Conservation (phyloP, 1,140 invertebrate species). For the Popillia japonica region DNA sequence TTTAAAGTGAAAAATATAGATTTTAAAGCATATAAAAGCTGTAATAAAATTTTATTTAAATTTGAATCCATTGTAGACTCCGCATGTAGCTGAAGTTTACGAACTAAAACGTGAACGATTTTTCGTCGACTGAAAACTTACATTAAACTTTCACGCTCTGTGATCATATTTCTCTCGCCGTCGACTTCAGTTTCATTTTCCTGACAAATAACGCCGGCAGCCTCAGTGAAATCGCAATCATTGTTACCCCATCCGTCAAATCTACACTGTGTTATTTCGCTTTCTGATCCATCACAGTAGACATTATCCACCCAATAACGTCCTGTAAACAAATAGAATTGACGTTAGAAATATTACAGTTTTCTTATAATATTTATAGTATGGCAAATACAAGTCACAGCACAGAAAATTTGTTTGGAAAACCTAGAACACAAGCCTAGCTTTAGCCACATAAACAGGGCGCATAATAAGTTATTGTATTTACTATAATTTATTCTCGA, state of each 20-base stretch:
- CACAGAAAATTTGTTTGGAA: no score
- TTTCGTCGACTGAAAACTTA: slow-evolving; percentile 27
- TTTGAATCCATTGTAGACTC: neutral
- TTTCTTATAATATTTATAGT: no score
- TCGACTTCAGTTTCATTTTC: slow-evolving; percentile 47
- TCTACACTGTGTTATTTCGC: slow-evolving; percentile 73
- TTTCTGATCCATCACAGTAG: slow-evolving; percentile 83
- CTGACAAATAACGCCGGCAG: slow-evolving; percentile 82
- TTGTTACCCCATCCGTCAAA: slow-evolving; percentile 85
- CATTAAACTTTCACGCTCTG: slow-evolving; percentile 36
- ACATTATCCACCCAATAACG: slow-evolving; percentile 91
- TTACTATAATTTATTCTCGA: no score
- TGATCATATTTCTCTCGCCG: slow-evolving; percentile 32
- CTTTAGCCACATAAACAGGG: no score
- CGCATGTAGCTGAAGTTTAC: neutral
- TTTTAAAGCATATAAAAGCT: neutral
- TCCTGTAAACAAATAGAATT: slow-evolving; percentile 61
- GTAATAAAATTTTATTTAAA: slow-evolving; percentile 4
- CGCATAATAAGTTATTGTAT: no score
- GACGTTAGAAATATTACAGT: neutral
- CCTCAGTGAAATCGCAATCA: slow-evolving; percentile 80
- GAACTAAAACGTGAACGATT: neutral
- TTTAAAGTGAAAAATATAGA: no score
- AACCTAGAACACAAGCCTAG: no score
- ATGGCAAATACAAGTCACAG: no score